Evolutionary conservation across 2,113 vertebrate genomes (phyloP), one percentile per base, ranked within the genome.

Genomic region (Falcunculus frontatus): DNA sequence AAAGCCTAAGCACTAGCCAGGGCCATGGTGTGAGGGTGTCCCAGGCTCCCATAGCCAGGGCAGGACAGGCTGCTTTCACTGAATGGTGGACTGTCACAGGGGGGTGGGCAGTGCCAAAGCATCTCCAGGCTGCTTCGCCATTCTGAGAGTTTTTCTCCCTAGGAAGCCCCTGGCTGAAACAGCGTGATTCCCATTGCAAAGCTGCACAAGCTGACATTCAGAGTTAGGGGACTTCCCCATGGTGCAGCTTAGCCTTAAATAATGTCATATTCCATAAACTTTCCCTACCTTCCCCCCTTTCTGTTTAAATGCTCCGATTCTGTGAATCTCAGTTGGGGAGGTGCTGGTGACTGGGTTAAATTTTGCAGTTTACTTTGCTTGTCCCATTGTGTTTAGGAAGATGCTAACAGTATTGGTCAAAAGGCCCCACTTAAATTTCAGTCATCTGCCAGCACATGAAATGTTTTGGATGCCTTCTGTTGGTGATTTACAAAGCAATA

Each of bases 401-500:
- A 57, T 4, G 5, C 27, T 50, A 70, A 46, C 3, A 2, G 56
- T 30, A 50, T 46, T 64, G 42, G 23, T 79, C 42, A 44, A 90
- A 96, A 83, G 46, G 10, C 8, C 9, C 44, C 16, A 19, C 37
- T 79, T 87, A 64, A 17, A 60, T 56, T 77, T 93, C 75, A 64
- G 75, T 52, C 64, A 55, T 83, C 77, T 2, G 16, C 42, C 0
- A 0, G 46, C 42, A 57, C 0, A 5, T 50, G 10, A 69, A 74
- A 46, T 63, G n/a, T 64, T 59, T 78, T 72, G 64, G 20, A 75
- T 1, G 3, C 53, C 39, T 95, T 90, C 77, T 50, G 30, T 59
- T 4, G 4, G 47, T 64, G 64, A 80, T 81, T 92, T 92, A 46
- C 86, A 88, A 89, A 95, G 37, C 57, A 91, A 56, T 70, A 91